Conservation (phyloP, 2,888 invertebrate species). For the Microplitis deprimator region DNA sequence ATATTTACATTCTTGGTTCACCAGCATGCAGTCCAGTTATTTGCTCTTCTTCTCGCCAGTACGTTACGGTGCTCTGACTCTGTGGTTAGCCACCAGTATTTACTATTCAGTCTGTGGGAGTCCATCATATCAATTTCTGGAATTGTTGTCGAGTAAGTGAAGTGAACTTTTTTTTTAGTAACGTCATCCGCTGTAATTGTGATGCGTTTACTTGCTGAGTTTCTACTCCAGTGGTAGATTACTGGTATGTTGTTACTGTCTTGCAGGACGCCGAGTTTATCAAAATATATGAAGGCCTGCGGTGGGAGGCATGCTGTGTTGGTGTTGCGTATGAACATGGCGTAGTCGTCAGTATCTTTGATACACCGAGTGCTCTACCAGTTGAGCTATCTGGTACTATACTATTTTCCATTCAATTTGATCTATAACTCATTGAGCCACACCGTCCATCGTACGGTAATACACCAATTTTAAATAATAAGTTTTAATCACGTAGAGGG, state of each 20-base stretch:
- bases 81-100: neutral
- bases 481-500: too few relatives aligned
- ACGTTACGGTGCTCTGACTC: too few relatives aligned
- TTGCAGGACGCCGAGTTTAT: neutral
- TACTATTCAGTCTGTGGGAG: neutral
- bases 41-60: too few relatives aligned
- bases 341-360: neutral
- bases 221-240: neutral
- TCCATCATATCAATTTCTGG: neutral
- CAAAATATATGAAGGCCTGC: neutral
- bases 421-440: too few relatives aligned
- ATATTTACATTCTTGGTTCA: too few relatives aligned
- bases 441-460: too few relatives aligned
- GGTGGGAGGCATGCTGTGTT: neutral
- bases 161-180: neutral
- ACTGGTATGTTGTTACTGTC: neutral
- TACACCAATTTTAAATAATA: too few relatives aligned
- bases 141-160: neutral
- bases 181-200: neutral
- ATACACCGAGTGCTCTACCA: too few relatives aligned
- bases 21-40: too few relatives aligned
- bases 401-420: too few relatives aligned
- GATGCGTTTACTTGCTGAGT: neutral
- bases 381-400: too few relatives aligned
- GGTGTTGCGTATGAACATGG: neutral